Percentiles rank a stretch among this genome's conserved stretches.
phyloP scores from a whole-genome alignment of 1,140 invertebrate species.

The Potamilus streckersoni region DNA sequence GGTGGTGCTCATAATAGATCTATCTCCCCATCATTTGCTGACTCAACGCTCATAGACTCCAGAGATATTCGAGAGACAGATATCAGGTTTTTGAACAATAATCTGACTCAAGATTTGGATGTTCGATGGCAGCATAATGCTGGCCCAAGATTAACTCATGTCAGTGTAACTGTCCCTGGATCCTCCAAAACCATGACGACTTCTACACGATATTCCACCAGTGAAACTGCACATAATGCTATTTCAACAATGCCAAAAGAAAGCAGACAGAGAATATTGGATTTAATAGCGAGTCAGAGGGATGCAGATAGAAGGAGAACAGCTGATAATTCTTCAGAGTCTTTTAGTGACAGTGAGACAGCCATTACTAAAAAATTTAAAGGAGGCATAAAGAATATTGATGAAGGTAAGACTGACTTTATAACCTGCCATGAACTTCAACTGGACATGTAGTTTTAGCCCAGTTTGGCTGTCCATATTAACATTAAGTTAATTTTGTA shows the following conservation, averaged over 20 bases:
- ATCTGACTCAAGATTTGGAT: slow-evolving; percentile 19
- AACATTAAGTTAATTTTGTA: too few relatives aligned
- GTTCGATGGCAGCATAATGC: neutral
- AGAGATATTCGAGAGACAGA: slow-evolving; percentile 29
- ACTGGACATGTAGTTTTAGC: too few relatives aligned
- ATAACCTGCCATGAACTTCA: neutral
- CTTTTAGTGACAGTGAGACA: slow-evolving; percentile 17
- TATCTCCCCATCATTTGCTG: neutral
- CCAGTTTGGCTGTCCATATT: too few relatives aligned
- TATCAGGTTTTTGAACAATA: slow-evolving; percentile 30
- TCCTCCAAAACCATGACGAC: neutral
- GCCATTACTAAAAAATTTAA: slow-evolving; percentile 10
- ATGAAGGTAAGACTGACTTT: slow-evolving; percentile 17
- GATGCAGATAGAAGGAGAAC: slow-evolving; percentile 14
- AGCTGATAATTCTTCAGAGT: slow-evolving; percentile 16
- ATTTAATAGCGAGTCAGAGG: slow-evolving; percentile 13
- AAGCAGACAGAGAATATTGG: slow-evolving; percentile 17
- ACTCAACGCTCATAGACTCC: slow-evolving; percentile 30
- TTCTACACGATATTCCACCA: neutral
- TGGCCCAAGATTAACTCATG: slow-evolving; percentile 17
- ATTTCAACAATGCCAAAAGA: neutral
- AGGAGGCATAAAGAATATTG: slow-evolving; percentile 20
- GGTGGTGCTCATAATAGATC: too few relatives aligned
- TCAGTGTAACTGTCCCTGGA: slow-evolving; percentile 20
- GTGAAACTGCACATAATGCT: slow-evolving; percentile 7